These are phyloP conservation scores for Triops cancriformis DNA, from an alignment of 1,140 invertebrate species.

Conservation along the genomic window DNA sequence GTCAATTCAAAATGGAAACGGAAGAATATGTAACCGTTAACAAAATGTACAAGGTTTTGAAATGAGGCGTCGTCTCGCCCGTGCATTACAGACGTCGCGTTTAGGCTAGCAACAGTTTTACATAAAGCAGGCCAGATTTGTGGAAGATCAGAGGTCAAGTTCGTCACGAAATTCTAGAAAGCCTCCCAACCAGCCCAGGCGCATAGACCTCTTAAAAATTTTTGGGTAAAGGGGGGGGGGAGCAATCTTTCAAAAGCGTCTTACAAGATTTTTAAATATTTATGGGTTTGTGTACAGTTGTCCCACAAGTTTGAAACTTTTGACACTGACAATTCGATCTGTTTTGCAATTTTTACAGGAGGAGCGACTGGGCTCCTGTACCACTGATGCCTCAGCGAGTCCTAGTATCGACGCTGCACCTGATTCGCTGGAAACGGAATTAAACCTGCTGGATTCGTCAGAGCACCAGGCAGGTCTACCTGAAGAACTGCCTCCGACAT, in stretches of 20 bases:
- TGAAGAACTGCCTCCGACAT: background rate
- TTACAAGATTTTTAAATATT: slow-evolving; percentile 7
- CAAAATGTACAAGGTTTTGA: background rate
- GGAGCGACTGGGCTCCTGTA: background rate
- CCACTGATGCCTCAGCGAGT: background rate
- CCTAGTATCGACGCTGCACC: background rate
- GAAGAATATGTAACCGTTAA: background rate
- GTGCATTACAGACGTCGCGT: background rate
- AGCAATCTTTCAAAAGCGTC: background rate
- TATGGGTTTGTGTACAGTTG: background rate
- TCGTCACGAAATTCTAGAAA: slow-evolving; percentile 13
- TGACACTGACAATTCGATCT: background rate
- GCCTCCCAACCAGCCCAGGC: background rate
- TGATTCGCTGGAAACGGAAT: background rate
- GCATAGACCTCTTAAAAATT: background rate
- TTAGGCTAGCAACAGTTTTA: background rate
- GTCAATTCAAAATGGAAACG: background rate
- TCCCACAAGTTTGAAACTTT: background rate
- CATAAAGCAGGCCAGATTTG: slow-evolving; percentile 1
- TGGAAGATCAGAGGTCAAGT: slow-evolving; percentile 8
- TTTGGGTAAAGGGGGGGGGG: background rate
- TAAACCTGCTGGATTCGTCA: background rate
- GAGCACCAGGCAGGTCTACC: background rate
- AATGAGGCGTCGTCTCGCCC: background rate
- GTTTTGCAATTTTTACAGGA: background rate